Evolutionary conservation across 2,113 vertebrate genomes (phyloP).

Genomic region (Parus major): DNA sequence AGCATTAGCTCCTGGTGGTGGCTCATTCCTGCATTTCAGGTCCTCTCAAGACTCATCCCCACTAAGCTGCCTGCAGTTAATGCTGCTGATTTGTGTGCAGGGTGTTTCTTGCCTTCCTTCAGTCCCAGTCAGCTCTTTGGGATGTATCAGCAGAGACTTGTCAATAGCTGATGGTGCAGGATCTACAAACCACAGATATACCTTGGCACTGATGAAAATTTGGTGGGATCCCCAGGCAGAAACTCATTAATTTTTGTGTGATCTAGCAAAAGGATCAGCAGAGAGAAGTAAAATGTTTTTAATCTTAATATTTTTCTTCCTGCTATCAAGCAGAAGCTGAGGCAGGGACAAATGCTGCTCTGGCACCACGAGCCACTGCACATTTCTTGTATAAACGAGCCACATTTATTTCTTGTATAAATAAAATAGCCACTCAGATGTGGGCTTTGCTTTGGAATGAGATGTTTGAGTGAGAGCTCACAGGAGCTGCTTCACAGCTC

Average conservation of each 20-base stretch:
- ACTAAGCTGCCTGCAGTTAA: background rate
- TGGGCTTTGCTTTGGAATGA: background rate
- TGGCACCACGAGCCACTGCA: background rate
- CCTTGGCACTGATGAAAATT: background rate
- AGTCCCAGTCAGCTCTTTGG: background rate
- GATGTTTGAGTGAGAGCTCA: background rate
- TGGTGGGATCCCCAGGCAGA: background rate
- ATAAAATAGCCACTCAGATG: background rate
- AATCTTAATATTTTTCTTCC: background rate
- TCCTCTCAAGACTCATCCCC: background rate
- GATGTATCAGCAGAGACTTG: background rate
- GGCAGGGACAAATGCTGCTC: background rate
- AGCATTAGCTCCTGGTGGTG: background rate
- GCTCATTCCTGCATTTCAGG: background rate
- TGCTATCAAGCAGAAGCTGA: background rate
- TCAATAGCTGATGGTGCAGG: background rate
- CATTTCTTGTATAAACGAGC: background rate
- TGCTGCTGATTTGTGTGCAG: background rate
- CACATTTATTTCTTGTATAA: background rate
- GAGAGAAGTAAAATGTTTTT: background rate
- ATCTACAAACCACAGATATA: background rate
- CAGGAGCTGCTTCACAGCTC: background rate
- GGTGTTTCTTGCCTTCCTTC: background rate
- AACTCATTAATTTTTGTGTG: background rate
- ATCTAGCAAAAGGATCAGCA: background rate